Percentiles rank a stretch among this genome's conserved stretches.
phyloP scores from a whole-genome alignment of 1,140 invertebrate species.

The Dendrolimus kikuchii region DNA sequence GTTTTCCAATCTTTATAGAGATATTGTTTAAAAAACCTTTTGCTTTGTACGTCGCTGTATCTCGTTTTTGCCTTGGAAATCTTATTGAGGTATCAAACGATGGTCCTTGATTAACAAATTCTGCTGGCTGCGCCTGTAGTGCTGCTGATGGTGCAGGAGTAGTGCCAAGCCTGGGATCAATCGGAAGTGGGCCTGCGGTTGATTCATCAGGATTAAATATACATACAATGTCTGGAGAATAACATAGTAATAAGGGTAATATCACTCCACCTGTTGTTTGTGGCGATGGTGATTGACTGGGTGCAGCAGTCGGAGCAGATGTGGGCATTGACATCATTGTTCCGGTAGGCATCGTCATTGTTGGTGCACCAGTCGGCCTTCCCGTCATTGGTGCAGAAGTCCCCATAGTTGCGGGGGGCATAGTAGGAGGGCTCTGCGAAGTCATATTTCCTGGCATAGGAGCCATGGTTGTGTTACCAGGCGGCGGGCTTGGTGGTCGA shows the following conservation, averaged over 20 bases:
- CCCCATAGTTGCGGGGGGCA: conserved; percentile 7
- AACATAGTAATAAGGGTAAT: conserved; percentile 48
- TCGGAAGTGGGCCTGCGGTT: conserved; percentile 46
- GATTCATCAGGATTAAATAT: conserved; percentile 56
- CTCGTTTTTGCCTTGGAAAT: conserved; percentile 47
- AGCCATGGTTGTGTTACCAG: conserved; percentile 2
- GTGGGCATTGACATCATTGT: conserved; percentile 15
- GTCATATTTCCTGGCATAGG: conserved; percentile 2
- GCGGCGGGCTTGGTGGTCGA: conserved; percentile 3
- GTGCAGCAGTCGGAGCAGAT: conserved; percentile 6
- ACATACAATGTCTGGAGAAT: conserved; percentile 50
- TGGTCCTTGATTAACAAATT: conserved; percentile 41
- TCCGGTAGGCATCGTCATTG: conserved; percentile 9
- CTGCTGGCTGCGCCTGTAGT: conserved; percentile 39
- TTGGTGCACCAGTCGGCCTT: conserved; percentile 1
- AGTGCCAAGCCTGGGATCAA: conserved; percentile 54
- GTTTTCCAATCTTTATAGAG: conserved; percentile 15
- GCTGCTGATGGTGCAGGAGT: conserved; percentile 44
- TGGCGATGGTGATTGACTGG: too few relatives aligned
- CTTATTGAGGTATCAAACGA: conserved; percentile 39
- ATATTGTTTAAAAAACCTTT: conserved; percentile 15
- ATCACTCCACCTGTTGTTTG: conserved; percentile 28
- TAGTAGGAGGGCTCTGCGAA: conserved; percentile 3
- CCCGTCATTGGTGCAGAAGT: conserved; percentile 9
- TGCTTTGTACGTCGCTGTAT: conserved; percentile 17